Evolutionary conservation across 2,888 invertebrate species (phyloP).

Genomic region (Apeira syringaria): DNA sequence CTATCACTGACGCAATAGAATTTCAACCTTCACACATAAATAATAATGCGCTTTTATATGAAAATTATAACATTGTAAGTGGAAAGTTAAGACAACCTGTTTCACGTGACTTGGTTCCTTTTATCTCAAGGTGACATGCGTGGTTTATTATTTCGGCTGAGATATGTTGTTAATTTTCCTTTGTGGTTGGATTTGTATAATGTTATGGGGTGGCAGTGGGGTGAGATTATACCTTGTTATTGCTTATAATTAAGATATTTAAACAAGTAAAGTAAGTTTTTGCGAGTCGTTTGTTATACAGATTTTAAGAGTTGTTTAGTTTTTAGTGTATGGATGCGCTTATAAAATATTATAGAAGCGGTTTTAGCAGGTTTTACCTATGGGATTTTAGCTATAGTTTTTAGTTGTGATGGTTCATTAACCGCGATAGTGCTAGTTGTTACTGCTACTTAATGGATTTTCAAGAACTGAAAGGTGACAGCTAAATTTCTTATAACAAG

Average conservation of each 20-base stretch:
- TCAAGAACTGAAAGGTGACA: too few species aligned
- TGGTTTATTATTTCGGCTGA: slow-evolving; percentile 75
- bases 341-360: too few species aligned
- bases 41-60: slow-evolving; percentile 17
- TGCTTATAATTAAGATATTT: slow-evolving; percentile 12
- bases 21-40: slow-evolving; percentile 24
- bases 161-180: slow-evolving; percentile 60
- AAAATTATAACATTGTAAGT: slow-evolving; percentile 4
- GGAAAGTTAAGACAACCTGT: slow-evolving; percentile 61
- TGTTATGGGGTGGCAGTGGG: slow-evolving; percentile 15
- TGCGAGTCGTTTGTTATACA: neutral
- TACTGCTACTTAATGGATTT: too few species aligned
- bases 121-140: slow-evolving; percentile 77
- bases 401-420: too few species aligned
- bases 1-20: slow-evolving; percentile 13
- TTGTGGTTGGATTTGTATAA: slow-evolving; percentile 32
- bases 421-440: too few species aligned
- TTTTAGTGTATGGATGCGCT: too few species aligned
- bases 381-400: too few species aligned
- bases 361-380: too few species aligned
- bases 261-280: neutral
- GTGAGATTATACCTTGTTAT: slow-evolving; percentile 23
- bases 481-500: too few species aligned
- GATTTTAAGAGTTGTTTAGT: too few species aligned
- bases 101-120: slow-evolving; percentile 72